Conservation (phyloP, 2,113 vertebrate genomes). For the Cygnus buccinator region DNA sequence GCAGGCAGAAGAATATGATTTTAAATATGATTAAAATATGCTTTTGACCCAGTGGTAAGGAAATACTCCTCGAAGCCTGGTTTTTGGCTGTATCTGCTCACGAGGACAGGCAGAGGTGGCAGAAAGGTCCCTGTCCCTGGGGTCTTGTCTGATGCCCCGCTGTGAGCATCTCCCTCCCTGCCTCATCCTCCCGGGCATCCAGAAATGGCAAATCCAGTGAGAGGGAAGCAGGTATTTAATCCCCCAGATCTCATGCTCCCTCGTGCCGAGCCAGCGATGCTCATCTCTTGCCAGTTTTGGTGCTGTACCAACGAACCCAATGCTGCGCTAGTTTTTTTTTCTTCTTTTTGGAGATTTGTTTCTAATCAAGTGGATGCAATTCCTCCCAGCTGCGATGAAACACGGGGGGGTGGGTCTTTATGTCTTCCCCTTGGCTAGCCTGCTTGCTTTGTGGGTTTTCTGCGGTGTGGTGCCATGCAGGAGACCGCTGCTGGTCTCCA, state of each 20-base stretch:
- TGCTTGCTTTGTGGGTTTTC: rapidly evolving
- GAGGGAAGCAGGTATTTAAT: rapidly evolving
- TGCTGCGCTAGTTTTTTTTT: background rate
- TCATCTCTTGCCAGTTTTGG: rapidly evolving
- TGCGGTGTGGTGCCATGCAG: background rate
- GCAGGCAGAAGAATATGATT: background rate
- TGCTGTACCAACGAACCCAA: rapidly evolving
- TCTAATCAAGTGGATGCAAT: background rate
- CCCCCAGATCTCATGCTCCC: rapidly evolving
- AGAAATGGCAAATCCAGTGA: background rate
- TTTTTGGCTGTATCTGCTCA: background rate
- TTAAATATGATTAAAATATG: background rate
- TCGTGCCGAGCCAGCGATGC: background rate
- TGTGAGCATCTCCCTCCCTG: background rate
- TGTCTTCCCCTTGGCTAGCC: background rate
- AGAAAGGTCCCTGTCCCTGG: background rate
- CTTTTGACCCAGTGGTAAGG: background rate
- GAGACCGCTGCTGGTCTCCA: background rate
- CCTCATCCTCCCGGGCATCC: background rate
- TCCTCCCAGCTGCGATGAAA: background rate
- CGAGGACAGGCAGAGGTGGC: background rate
- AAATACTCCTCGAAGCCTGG: background rate
- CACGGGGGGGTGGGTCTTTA: rapidly evolving
- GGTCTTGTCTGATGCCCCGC: background rate
- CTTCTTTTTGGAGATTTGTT: background rate